Conservation (phyloP, 2,113 vertebrate species). For the Odobenus rosmarus region DNA sequence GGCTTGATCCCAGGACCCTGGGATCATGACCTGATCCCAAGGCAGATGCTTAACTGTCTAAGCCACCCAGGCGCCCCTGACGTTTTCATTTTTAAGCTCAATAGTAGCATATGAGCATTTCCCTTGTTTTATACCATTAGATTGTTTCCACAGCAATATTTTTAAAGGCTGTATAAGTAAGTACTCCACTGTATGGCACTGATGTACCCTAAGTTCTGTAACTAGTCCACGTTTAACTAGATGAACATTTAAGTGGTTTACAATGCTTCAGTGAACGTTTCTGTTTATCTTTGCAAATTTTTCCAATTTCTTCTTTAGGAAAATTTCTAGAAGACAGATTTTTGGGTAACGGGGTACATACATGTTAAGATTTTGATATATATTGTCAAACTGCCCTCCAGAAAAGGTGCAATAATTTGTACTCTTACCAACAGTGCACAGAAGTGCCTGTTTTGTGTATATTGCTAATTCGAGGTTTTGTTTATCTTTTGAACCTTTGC, state of each 20-base stretch:
- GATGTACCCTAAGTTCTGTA: not conserved
- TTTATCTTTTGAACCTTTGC: conserved; percentile 48
- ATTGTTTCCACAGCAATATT: not conserved
- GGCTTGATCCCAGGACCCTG: too few species aligned
- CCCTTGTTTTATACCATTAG: not conserved
- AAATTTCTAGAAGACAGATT: conserved; percentile 42
- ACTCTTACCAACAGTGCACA: not conserved
- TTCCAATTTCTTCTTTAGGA: conserved; percentile 27
- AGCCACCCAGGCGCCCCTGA: too few species aligned
- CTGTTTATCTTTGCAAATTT: conserved; percentile 11
- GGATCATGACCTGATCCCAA: too few species aligned
- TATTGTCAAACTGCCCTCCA: not conserved
- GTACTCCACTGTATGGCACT: not conserved
- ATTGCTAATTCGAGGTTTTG: conserved; percentile 45
- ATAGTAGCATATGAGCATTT: not conserved
- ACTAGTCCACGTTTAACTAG: not conserved
- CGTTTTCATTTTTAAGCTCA: not conserved
- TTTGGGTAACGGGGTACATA: not conserved
- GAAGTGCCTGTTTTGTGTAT: conserved; percentile 27
- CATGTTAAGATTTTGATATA: conserved; percentile 21
- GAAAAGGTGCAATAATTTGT: conserved; percentile 4
- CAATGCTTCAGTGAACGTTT: not conserved
- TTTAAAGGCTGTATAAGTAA: not conserved
- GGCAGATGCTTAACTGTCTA: too few species aligned
- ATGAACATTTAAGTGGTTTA: conserved; percentile 33